phyloP scores from a whole-genome alignment of 2,888 invertebrate genomes.

The Plagiodera versicolora region DNA sequence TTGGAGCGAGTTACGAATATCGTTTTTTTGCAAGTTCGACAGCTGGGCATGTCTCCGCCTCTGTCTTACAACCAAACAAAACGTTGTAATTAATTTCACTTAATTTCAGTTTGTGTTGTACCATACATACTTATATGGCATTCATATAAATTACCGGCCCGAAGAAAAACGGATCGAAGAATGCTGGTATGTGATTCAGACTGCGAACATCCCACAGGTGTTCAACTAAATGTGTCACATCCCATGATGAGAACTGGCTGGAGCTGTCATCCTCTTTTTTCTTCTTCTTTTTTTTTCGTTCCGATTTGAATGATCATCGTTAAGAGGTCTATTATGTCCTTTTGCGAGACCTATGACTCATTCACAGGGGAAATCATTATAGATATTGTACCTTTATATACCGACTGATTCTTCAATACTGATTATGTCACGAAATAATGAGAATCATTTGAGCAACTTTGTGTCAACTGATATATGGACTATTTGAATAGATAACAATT shows the following conservation, averaged over 20 bases:
- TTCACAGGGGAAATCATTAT: not conserved
- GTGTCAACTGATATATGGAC: no score
- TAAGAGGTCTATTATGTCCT: conserved; percentile 13
- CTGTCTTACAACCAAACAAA: conserved; percentile 9
- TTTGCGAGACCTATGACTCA: not conserved
- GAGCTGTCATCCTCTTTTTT: conserved; percentile 19
- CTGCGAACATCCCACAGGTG: conserved; percentile 40
- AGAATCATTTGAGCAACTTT: no score
- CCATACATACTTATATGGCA: conserved; percentile 25
- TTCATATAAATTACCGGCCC: conserved; percentile 23
- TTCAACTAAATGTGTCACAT: conserved; percentile 38
- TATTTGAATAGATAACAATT: no score
- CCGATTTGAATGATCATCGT: conserved; percentile 23
- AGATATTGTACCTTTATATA: no score
- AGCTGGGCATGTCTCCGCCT: not conserved
- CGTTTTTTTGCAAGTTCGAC: no score
- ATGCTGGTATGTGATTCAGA: conserved; percentile 37
- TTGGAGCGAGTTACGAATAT: no score
- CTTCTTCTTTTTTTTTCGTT: conserved; percentile 20
- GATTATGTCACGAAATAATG: no score
- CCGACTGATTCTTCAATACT: no score
- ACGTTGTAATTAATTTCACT: conserved; percentile 23
- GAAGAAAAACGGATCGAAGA: conserved; percentile 35
- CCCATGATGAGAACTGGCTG: conserved; percentile 31
- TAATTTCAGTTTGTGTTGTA: conserved; percentile 22